Base-by-base conservation (phyloP, 35 echinoderm and acorn worm species). In the Apostichopus parvimensis region DNA sequence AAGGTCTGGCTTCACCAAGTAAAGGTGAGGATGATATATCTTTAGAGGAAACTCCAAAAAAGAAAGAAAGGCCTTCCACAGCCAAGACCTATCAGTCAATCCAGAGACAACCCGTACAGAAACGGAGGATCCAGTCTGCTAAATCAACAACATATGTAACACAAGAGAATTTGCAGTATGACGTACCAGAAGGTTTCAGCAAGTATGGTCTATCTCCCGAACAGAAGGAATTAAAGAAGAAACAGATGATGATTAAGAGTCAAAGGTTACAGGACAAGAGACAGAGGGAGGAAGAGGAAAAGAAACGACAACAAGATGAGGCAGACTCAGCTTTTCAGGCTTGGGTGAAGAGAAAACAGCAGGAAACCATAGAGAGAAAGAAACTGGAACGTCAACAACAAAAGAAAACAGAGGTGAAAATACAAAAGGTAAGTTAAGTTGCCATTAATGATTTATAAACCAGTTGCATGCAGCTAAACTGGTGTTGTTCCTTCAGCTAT, bases 131-230 rank as follows among this genome's bases (percentile, higher is more conserved):
- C 65, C 91, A 93, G 70, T 98, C 96, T 6, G 96, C 96, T n/a
- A 91, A 89, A 71, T 54, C 62, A 23, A 6, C 76, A 5, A 6
- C 57, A 9, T 55, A 82, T 24, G 78, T 12, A 9, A 68, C 59
- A 20, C 12, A 28, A 5, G 64, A 68, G 22, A 34, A 11, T 6
- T 72, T 61, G 86, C 45, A 18, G 34, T 91, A 91, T 18, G 73
- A 91, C 6, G 79, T 28, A 59, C 89, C 89, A 56, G 86, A 72
- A 14, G 87, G 94, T 9, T 56, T 55, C 55, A 95, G 94, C 87
- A 90, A 56, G 52, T 98, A 98, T 92, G 96, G 96, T 24, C 83
- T 98, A 54, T 93, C 94, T 17, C 92, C 94, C 21, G 94, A 98
- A 90, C 96, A 98, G 92, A 98, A 92, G 54, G 92, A 95, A 71